A percentile compares a stretch with the other conserved stretches of the same genome.
Conservation (phyloP, 2,888 invertebrate species). For the Caenorhabditis auriculariae region DNA sequence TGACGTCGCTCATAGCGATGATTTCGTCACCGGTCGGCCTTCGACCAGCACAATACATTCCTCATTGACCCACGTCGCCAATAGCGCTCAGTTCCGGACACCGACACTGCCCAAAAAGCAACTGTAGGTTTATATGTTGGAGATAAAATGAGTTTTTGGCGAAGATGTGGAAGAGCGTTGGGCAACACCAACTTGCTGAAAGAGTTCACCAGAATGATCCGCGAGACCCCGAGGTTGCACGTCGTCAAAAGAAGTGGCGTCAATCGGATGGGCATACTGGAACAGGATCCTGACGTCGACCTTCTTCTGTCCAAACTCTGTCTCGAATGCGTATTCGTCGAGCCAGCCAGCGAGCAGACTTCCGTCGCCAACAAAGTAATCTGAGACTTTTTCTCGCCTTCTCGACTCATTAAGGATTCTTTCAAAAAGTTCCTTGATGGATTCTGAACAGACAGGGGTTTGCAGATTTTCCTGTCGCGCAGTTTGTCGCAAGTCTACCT, state of each 20-base stretch:
- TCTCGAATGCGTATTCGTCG: slow-evolving; percentile 23
- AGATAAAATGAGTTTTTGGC: too few relatives aligned
- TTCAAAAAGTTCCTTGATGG: too few relatives aligned
- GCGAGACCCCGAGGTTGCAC: slow-evolving; percentile 14
- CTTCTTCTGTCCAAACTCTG: slow-evolving; percentile 28
- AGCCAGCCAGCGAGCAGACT: slow-evolving; percentile 9
- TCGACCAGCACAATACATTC: too few relatives aligned
- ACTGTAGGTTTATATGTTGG: too few relatives aligned
- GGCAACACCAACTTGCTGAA: slow-evolving; percentile 14
- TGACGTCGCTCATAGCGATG: too few relatives aligned
- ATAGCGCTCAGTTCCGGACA: neutral
- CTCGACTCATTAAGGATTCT: too few relatives aligned
- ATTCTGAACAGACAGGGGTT: too few relatives aligned
- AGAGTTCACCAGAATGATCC: slow-evolving; percentile 26
- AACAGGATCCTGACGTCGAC: slow-evolving; percentile 26
- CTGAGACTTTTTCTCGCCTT: too few relatives aligned
- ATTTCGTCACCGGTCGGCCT: too few relatives aligned
- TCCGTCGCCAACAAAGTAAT: slow-evolving; percentile 6
- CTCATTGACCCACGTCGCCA: too few relatives aligned
- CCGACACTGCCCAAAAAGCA: too few relatives aligned
- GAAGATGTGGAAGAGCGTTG: slow-evolving; percentile 2
- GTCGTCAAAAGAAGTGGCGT: neutral
- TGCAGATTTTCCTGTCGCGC: slow-evolving; percentile 11
- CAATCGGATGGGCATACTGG: slow-evolving; percentile 1
- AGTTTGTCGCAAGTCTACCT: slow-evolving; percentile 12